These are phyloP conservation scores for Epizoanthus stellaris DNA, from an alignment of 92 coral and sea anemone species.

Conservation along the genomic window DNA sequence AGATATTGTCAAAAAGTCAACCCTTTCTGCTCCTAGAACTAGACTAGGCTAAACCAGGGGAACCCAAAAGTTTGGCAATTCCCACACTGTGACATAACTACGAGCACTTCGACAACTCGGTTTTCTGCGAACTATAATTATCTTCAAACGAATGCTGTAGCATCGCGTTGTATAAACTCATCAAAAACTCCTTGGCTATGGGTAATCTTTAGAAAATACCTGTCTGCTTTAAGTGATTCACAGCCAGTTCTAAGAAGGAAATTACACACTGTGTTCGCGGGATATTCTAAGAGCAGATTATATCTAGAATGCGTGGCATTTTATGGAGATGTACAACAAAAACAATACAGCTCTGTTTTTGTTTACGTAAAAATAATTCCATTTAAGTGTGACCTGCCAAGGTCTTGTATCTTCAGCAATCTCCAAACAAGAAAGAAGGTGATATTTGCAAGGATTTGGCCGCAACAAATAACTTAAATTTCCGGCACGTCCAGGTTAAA, in stretches of 20 bases:
- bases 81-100: background rate
- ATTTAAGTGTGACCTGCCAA: conserved; percentile 35
- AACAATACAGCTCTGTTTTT: conserved; percentile 23
- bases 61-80: background rate
- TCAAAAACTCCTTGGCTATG: too few relatives aligned
- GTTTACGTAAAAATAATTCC: conserved; percentile 38
- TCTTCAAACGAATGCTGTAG: background rate
- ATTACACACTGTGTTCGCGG: conserved; percentile 7
- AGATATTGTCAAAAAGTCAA: too few relatives aligned
- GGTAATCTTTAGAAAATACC: conserved; percentile 50
- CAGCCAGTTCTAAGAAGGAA: conserved; percentile 28
- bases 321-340: conserved; percentile 20
- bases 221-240: conserved; percentile 39
- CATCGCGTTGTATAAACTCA: too few relatives aligned
- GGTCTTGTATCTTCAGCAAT: background rate
- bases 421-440: background rate
- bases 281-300: conserved; percentile 27
- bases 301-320: conserved; percentile 37
- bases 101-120: background rate
- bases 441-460: background rate
- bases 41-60: background rate
- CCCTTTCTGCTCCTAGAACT: background rate
- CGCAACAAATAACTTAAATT: background rate
- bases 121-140: background rate
- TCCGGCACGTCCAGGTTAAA: background rate